phyloP scores from a whole-genome alignment of 2,797 vertebrate species.

The Bucorvus abyssinicus region DNA sequence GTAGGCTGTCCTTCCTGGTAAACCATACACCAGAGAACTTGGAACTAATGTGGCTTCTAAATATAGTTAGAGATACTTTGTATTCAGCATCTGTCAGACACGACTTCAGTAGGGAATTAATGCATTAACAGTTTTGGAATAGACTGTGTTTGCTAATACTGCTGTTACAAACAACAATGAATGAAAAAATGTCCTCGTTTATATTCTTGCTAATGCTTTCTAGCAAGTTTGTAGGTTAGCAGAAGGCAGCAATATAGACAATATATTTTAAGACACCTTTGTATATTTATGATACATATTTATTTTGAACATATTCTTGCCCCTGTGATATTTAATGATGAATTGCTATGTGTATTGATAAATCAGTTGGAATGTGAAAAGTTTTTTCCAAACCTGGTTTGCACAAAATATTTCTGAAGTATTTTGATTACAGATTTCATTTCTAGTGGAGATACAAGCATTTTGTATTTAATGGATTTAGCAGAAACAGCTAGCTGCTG shows the following conservation, averaged over 20 bases:
- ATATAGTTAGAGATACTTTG: conserved; percentile 43
- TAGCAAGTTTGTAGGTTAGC: neutral
- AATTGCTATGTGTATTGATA: neutral
- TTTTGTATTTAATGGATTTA: neutral
- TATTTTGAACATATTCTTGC: neutral
- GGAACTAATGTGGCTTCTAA: conserved; percentile 62
- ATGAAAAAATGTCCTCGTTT: neutral
- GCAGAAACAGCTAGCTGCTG: neutral
- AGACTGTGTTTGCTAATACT: neutral
- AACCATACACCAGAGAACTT: conserved; percentile 51
- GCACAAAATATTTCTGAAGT: neutral
- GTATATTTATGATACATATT: neutral
- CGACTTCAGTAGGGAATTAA: neutral
- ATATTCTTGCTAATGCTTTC: neutral
- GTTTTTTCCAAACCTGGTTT: neutral
- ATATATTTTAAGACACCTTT: neutral
- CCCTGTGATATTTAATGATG: neutral
- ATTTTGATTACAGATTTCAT: neutral
- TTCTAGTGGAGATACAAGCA: neutral
- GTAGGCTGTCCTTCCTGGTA: conserved; percentile 5
- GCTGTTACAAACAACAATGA: neutral
- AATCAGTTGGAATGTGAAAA: neutral
- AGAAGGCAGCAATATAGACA: neutral
- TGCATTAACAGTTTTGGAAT: conserved; percentile 19
- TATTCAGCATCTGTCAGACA: neutral